Conservation (phyloP, 2,888 invertebrate genomes). For the Polydrusus cervinus region DNA sequence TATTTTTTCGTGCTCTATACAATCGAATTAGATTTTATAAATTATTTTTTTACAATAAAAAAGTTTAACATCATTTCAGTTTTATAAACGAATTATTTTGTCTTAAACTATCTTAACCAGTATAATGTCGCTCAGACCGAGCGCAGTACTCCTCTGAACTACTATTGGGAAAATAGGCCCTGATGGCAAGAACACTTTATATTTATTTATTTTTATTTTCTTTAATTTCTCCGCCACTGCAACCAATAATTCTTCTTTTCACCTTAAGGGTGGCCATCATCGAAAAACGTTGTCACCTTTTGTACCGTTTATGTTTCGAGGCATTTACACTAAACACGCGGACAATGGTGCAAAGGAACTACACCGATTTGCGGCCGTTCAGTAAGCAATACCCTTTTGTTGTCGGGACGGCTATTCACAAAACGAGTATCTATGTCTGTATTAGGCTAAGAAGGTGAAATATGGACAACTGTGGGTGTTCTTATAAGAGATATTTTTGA, state of each 20-base stretch:
- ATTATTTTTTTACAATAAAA: too few relatives aligned
- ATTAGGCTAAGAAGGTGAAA: conserved; percentile 26
- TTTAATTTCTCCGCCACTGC: conserved; percentile 35
- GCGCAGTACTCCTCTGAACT: too few relatives aligned
- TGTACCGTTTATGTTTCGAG: conserved; percentile 57
- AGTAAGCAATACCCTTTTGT: conserved; percentile 54
- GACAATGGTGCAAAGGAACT: conserved; percentile 62
- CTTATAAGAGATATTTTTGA: conserved; percentile 34
- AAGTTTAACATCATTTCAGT: too few relatives aligned
- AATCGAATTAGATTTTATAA: too few relatives aligned
- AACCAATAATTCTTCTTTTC: conserved; percentile 38
- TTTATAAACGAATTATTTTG: too few relatives aligned
- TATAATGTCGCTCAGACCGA: too few relatives aligned
- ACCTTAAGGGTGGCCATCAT: conserved; percentile 58
- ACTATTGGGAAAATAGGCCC: too few relatives aligned
- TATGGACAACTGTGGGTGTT: conserved; percentile 38
- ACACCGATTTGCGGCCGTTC: conserved; percentile 62
- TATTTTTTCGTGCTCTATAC: too few relatives aligned
- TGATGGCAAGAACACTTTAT: too few relatives aligned
- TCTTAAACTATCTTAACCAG: too few relatives aligned
- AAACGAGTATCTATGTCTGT: conserved; percentile 47
- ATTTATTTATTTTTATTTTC: not conserved
- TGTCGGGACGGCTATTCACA: conserved; percentile 49
- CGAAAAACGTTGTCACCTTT: conserved; percentile 61
- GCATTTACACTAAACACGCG: conserved; percentile 58